A percentile compares a stretch with the other conserved stretches of the same genome.
These are phyloP conservation scores for Serripes groenlandicus DNA, from an alignment of 2,888 invertebrate genomes.

Conservation along the genomic window DNA sequence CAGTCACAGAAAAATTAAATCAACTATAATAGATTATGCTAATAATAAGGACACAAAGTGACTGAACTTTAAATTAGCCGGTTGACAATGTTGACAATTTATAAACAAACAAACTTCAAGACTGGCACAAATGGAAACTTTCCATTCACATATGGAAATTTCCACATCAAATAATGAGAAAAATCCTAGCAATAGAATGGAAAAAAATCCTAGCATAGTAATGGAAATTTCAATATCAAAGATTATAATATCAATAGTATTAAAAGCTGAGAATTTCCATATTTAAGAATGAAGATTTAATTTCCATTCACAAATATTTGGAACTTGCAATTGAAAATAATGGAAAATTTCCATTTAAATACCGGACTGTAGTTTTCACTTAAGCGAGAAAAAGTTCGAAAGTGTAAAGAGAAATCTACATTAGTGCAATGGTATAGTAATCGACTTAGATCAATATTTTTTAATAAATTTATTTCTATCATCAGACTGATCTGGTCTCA, in stretches of 20 bases:
- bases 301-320: background rate
- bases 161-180: background rate
- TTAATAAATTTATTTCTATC: no score
- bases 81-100: background rate
- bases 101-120: background rate
- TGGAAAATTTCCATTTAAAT: slow-evolving; percentile 13
- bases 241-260: no score
- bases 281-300: no score
- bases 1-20: no score
- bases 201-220: no score
- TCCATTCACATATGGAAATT: background rate
- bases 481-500: no score
- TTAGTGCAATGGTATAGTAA: background rate
- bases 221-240: no score
- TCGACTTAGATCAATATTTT: no score
- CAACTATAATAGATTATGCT: no score
- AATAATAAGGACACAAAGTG: background rate
- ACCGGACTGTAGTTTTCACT: slow-evolving; percentile 21
- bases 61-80: background rate
- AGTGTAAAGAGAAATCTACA: slow-evolving; percentile 17
- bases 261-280: no score
- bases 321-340: slow-evolving; percentile 2
- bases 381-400: slow-evolving; percentile 8
- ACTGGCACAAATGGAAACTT: slow-evolving; percentile 15
- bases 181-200: background rate